Conservation (phyloP, 2,797 vertebrate species). For the Apogon talboti region DNA sequence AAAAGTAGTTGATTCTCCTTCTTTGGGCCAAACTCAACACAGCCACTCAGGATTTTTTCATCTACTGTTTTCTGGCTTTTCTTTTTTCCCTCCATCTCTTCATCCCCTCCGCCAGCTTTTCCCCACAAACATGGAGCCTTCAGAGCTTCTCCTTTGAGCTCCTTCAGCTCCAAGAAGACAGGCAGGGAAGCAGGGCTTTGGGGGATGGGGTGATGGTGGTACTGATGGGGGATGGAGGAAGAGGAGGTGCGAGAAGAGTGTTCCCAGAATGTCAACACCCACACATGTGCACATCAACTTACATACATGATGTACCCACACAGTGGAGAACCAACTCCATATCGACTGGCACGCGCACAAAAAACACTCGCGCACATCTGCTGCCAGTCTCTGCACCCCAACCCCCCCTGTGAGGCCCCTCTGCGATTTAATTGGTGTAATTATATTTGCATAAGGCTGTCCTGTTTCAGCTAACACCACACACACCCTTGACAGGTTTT, state of each 20-base stretch:
- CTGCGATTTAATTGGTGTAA: constrained; percentile 74
- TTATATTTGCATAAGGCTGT: constrained; percentile 78
- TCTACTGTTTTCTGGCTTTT: not conserved
- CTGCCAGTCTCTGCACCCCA: constrained; percentile 58
- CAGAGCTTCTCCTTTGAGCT: constrained; percentile 55
- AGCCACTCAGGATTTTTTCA: constrained; percentile 4
- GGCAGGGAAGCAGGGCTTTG: constrained; percentile 44
- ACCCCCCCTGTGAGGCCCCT: constrained; percentile 45
- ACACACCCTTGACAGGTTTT: constrained; percentile 51
- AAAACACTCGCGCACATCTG: constrained; percentile 22
- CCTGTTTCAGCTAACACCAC: constrained; percentile 44
- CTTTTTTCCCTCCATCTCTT: constrained; percentile 2
- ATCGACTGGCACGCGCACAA: constrained; percentile 37
- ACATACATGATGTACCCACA: constrained; percentile 19
- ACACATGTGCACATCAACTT: constrained; percentile 45
- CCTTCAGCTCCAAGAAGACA: constrained; percentile 58
- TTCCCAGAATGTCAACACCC: constrained; percentile 64
- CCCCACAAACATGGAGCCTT: constrained; percentile 23
- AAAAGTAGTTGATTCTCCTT: constrained; percentile 5
- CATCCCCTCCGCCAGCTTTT: constrained; percentile 44
- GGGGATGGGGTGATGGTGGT: constrained; percentile 48
- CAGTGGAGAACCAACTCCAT: constrained; percentile 13
- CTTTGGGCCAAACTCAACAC: not conserved
- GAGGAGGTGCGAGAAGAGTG: constrained; percentile 64
- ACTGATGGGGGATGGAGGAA: constrained; percentile 53